These are phyloP conservation scores for Drosophila rubida DNA, from an alignment of 2,888 invertebrate species.

Conservation along the genomic window DNA sequence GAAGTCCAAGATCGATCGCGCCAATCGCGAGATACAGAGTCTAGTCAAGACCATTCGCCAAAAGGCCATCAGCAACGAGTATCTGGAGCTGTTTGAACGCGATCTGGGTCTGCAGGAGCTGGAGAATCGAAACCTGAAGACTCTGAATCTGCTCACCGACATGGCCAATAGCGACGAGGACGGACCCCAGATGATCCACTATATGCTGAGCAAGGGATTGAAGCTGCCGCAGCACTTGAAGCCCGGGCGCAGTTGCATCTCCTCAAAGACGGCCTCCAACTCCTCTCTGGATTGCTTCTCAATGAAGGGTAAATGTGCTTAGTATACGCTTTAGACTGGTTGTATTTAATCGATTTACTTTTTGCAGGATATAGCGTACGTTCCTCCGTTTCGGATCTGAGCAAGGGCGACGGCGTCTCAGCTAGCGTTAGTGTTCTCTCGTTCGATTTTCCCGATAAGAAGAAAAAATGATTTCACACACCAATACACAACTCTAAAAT, in stretches of 20 bases:
- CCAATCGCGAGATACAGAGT: constrained; percentile 82
- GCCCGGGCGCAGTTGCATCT: constrained; percentile 70
- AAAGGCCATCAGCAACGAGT: constrained; percentile 74
- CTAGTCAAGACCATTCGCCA: constrained; percentile 76
- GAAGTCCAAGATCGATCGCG: constrained; percentile 82
- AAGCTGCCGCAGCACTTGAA: constrained; percentile 81
- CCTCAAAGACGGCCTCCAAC: constrained; percentile 80
- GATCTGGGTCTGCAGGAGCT: constrained; percentile 87
- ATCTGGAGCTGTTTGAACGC: constrained; percentile 73
- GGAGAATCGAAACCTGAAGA: constrained; percentile 87
- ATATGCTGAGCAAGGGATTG: constrained; percentile 81
- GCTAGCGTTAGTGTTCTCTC: constrained; percentile 77
- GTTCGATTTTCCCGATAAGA: constrained; percentile 69
- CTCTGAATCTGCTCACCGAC: constrained; percentile 86
- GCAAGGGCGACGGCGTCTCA: constrained; percentile 54
- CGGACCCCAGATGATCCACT: constrained; percentile 77
- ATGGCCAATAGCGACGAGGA: constrained; percentile 82
- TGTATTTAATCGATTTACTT: background rate
- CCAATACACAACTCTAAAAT: background rate
- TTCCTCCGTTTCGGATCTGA: constrained; percentile 64
- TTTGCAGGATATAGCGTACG: constrained; percentile 48
- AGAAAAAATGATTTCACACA: constrained; percentile 42
- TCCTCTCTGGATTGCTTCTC: constrained; percentile 61
- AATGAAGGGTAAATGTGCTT: constrained; percentile 59
- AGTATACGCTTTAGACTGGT: background rate